Percentiles rank a stretch among this genome's conserved stretches.
These are phyloP conservation scores for Crotalus helleri DNA, from an alignment of 2,113 vertebrate species.

Conservation along the genomic window DNA sequence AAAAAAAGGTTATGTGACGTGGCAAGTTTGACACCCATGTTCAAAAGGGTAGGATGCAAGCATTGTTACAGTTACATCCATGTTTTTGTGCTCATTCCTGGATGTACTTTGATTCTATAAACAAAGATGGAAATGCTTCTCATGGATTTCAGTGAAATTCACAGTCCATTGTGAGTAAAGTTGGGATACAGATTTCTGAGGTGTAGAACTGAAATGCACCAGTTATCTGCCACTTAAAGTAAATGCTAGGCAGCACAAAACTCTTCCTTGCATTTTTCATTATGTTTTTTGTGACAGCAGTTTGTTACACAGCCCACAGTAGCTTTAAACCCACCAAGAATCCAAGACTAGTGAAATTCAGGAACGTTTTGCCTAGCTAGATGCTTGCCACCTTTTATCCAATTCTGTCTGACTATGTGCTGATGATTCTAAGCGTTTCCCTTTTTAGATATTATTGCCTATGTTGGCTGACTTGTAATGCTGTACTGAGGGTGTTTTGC, in stretches of 20 bases:
- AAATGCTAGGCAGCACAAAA: neutral
- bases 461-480: constrained; percentile 54
- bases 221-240: constrained; percentile 11
- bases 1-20: too few relatives aligned
- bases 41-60: neutral
- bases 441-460: constrained; percentile 48
- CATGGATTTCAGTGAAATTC: neutral
- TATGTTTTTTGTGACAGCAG: constrained; percentile 20
- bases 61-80: constrained; percentile 26
- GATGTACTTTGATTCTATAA: neutral
- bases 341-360: constrained; percentile 39
- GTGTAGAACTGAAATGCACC: constrained; percentile 27
- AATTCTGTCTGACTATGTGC: constrained; percentile 50
- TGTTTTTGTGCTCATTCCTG: constrained; percentile 1
- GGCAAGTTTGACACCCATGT: too few relatives aligned
- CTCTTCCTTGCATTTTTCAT: constrained; percentile 22
- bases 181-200: neutral
- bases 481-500: constrained; percentile 42
- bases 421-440: constrained; percentile 53
- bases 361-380: constrained; percentile 63
- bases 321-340: constrained; percentile 43
- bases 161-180: neutral
- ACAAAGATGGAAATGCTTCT: neutral
- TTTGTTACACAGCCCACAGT: constrained; percentile 41
- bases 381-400: constrained; percentile 52